Evolutionary conservation across 2,888 invertebrate genomes (phyloP).

Genomic region (Campoplex capitator): DNA sequence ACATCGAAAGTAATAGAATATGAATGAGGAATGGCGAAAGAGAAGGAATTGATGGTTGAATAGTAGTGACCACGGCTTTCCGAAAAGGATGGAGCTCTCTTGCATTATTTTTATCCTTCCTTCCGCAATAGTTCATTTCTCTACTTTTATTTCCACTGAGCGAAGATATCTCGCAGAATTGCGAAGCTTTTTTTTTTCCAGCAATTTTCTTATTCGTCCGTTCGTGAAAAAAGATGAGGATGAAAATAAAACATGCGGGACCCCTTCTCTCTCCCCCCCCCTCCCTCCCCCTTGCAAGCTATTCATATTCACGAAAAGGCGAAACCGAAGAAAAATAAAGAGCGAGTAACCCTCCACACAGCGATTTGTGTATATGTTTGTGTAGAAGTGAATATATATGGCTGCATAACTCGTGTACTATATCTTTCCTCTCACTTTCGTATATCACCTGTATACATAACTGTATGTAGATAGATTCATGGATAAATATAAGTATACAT

Average conservation of each 20-base stretch:
- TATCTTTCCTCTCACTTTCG: constrained; percentile 5
- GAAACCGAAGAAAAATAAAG: constrained; percentile 36
- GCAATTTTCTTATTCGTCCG: constrained; percentile 35
- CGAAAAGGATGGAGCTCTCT: background rate
- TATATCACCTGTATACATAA: constrained; percentile 18
- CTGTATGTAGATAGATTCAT: background rate
- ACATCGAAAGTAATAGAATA: constrained; percentile 34
- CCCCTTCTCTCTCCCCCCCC: background rate
- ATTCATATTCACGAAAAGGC: constrained; percentile 50
- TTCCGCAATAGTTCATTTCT: constrained; percentile 20
- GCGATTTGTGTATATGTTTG: background rate
- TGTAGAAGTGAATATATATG: constrained; percentile 1
- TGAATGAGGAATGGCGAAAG: background rate
- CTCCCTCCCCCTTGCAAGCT: background rate
- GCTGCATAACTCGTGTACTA: constrained; percentile 12
- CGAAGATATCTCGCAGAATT: constrained; percentile 25
- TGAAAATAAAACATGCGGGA: background rate
- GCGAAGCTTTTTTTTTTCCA: constrained; percentile 44
- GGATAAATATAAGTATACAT: constrained; percentile 15
- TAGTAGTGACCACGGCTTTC: constrained; percentile 38
- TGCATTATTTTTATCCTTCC: constrained; percentile 26
- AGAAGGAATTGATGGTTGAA: constrained; percentile 1
- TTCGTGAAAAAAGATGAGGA: constrained; percentile 1
- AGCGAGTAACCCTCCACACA: background rate
- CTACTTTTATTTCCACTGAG: background rate